Percentiles rank a stretch among this genome's conserved stretches.
Evolutionary conservation across 2,888 invertebrate genomes (phyloP).

Genomic region (Prosapia bicincta): DNA sequence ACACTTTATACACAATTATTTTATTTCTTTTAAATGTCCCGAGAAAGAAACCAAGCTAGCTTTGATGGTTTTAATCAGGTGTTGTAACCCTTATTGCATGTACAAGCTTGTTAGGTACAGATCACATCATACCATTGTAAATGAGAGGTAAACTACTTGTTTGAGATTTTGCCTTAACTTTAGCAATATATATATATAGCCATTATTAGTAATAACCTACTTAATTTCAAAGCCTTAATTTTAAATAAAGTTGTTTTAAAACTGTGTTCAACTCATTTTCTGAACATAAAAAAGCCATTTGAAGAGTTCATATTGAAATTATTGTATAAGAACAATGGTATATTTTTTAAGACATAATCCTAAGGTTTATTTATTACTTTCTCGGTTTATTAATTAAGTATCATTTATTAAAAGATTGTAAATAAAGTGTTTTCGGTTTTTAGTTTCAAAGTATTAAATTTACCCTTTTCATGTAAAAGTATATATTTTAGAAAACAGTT

Average conservation of each 20-base stretch:
- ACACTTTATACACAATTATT: neutral
- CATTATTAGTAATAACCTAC: neutral
- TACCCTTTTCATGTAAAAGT: neutral
- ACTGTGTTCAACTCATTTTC: neutral
- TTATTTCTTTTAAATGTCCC: neutral
- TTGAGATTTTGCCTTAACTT: neutral
- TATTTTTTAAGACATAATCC: neutral
- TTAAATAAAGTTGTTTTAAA: neutral
- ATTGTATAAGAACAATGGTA: neutral
- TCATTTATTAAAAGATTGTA: constrained; percentile 7
- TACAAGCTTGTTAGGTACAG: neutral
- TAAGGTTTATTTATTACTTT: neutral
- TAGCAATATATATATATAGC: neutral
- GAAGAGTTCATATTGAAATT: neutral
- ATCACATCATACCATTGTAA: neutral
- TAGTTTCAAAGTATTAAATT: neutral
- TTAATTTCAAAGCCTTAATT: neutral
- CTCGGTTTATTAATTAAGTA: neutral
- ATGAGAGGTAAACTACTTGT: neutral
- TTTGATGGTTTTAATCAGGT: neutral
- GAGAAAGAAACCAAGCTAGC: neutral
- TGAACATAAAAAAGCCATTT: neutral
- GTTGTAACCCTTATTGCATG: neutral
- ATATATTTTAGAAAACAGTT: too few species aligned
- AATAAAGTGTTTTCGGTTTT: constrained; percentile 28